These are phyloP conservation scores for Miopithecus talapoin DNA, from an alignment of 2,797 vertebrate species.

Conservation along the genomic window DNA sequence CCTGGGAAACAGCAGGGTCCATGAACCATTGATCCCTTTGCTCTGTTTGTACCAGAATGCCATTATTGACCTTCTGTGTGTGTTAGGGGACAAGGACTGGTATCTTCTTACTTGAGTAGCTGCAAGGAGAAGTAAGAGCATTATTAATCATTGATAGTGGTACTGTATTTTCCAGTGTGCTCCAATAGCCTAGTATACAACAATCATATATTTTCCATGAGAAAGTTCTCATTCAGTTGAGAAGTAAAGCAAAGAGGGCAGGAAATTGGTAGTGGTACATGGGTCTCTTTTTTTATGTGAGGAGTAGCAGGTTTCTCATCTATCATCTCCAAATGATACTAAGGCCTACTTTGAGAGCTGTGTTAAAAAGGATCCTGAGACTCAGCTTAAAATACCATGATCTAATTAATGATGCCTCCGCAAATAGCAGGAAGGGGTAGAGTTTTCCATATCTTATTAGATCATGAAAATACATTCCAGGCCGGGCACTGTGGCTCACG, in stretches of 20 bases:
- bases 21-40: background rate
- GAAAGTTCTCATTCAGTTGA: background rate
- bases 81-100: background rate
- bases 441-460: background rate
- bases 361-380: background rate
- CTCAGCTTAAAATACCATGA: background rate
- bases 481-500: background rate
- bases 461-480: background rate
- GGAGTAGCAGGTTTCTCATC: background rate
- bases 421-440: background rate
- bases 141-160: background rate
- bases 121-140: background rate
- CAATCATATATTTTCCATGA: background rate
- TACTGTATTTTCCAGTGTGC: background rate
- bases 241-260: background rate
- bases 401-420: background rate
- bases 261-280: background rate
- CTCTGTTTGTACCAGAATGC: background rate
- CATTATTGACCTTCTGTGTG: background rate
- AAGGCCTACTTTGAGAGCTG: background rate
- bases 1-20: background rate
- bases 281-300: background rate
- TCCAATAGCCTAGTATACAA: background rate
- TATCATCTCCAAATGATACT: background rate
- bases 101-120: background rate